These are phyloP conservation scores for Dicyrtomina minuta DNA, from an alignment of 2,888 invertebrate genomes.

Conservation along the genomic window DNA sequence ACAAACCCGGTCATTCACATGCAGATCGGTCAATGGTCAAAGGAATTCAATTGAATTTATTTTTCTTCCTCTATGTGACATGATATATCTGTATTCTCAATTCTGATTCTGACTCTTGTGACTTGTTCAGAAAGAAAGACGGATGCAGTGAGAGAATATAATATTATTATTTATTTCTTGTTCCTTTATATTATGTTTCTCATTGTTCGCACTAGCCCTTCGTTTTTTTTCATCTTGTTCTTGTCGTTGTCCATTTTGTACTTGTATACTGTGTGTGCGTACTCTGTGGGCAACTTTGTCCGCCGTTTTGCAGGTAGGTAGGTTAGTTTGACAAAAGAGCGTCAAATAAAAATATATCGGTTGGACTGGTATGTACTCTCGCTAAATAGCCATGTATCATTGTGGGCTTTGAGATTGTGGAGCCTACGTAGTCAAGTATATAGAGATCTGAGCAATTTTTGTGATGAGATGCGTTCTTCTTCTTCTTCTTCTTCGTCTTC, in stretches of 20 bases:
- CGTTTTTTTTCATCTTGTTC: background rate
- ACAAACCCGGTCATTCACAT: conserved; percentile 29
- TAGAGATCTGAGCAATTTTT: background rate
- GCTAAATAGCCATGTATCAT: too few relatives aligned
- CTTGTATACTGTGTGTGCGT: background rate
- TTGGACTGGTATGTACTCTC: too few relatives aligned
- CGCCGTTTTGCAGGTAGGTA: too few relatives aligned
- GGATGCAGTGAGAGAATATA: too few relatives aligned
- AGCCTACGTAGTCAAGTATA: background rate
- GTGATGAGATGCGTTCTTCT: background rate
- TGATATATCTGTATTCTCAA: background rate
- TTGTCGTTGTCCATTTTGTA: background rate
- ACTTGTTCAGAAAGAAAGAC: too few relatives aligned
- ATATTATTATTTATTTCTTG: too few relatives aligned
- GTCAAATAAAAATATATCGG: too few relatives aligned
- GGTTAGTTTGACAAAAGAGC: too few relatives aligned
- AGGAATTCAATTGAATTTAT: conserved; percentile 22
- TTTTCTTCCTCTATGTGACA: conserved; percentile 19
- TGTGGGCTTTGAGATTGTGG: background rate
- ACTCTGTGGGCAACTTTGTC: background rate
- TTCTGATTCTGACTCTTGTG: background rate
- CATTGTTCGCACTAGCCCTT: background rate
- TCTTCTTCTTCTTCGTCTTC: too few relatives aligned
- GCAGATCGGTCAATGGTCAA: conserved; percentile 3
- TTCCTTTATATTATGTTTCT: too few relatives aligned